Conservation (phyloP, 1,140 invertebrate genomes). For the Colletes gigas region DNA sequence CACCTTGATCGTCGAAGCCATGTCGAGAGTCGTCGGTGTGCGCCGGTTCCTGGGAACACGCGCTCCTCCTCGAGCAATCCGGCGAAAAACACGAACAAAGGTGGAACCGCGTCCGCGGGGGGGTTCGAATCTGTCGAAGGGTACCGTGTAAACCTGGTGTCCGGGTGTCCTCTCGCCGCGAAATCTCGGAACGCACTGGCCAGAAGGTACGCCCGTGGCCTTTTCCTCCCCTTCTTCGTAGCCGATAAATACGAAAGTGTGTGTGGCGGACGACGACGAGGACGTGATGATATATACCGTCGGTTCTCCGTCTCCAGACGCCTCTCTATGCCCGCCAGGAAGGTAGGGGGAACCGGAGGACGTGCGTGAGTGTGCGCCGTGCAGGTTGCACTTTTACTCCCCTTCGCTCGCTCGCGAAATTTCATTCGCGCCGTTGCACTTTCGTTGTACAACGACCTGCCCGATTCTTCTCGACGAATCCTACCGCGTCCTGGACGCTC, state of each 20-base stretch:
- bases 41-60: neutral
- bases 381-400: slow-evolving; percentile 33
- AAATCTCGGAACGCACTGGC: slow-evolving; percentile 72
- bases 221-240: slow-evolving; percentile 68
- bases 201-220: slow-evolving; percentile 54
- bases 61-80: neutral
- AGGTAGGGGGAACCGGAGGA: slow-evolving; percentile 43
- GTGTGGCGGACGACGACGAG: slow-evolving; percentile 29
- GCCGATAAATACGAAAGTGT: slow-evolving; percentile 71
- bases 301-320: slow-evolving; percentile 24
- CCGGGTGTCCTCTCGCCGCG: slow-evolving; percentile 58
- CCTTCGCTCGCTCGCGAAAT: neutral
- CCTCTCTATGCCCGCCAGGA: slow-evolving; percentile 11
- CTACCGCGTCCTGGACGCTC: neutral
- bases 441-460: slow-evolving; percentile 27
- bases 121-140: neutral
- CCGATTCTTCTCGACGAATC: neutral
- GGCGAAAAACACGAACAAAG: neutral
- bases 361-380: slow-evolving; percentile 44
- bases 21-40: slow-evolving; percentile 40
- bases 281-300: slow-evolving; percentile 55
- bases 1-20: slow-evolving; percentile 69
- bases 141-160: neutral
- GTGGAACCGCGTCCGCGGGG: neutral
- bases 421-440: slow-evolving; percentile 31